A percentile compares a stretch with the other conserved stretches of the same genome.
Evolutionary conservation across 1,140 invertebrate species (phyloP).

Genomic region (Atta colombica): DNA sequence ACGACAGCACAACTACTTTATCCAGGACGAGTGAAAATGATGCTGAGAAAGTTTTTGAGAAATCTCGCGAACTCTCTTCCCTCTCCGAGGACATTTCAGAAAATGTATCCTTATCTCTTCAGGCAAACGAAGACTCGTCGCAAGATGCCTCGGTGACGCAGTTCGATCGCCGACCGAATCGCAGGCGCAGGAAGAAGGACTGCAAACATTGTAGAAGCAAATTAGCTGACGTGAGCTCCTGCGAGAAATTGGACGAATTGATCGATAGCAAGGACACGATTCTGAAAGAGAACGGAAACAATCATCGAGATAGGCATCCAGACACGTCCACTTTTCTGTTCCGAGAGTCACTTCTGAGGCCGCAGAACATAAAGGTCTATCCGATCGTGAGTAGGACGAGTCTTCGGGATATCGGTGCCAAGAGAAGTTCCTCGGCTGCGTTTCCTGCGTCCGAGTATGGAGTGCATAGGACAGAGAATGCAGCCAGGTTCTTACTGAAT

Average conservation of each 20-base stretch:
- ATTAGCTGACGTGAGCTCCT: slow-evolving; percentile 41
- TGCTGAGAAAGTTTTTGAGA: not conserved
- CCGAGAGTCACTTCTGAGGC: slow-evolving; percentile 6
- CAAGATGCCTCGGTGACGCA: not conserved
- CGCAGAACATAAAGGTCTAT: slow-evolving; percentile 46
- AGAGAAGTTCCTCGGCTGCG: not conserved
- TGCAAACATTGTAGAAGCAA: slow-evolving; percentile 83
- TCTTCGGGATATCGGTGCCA: slow-evolving; percentile 18
- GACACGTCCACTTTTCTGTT: slow-evolving; percentile 66
- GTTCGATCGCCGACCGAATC: slow-evolving; percentile 61
- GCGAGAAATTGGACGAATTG: not conserved
- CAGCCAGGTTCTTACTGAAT: not conserved
- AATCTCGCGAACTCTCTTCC: not conserved
- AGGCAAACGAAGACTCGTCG: slow-evolving; percentile 30
- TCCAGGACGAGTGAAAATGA: not conserved
- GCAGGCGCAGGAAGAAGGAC: slow-evolving; percentile 82
- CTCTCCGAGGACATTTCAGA: not conserved
- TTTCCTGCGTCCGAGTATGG: not conserved
- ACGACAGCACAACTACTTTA: not conserved
- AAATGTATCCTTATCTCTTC: not conserved
- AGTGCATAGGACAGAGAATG: not conserved
- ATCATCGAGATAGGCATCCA: slow-evolving; percentile 76
- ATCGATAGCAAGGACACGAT: slow-evolving; percentile 7
- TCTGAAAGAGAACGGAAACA: slow-evolving; percentile 29
- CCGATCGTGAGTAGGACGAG: slow-evolving; percentile 37